phyloP scores from a whole-genome alignment of 2,888 invertebrate species.

The Neria commutata region DNA sequence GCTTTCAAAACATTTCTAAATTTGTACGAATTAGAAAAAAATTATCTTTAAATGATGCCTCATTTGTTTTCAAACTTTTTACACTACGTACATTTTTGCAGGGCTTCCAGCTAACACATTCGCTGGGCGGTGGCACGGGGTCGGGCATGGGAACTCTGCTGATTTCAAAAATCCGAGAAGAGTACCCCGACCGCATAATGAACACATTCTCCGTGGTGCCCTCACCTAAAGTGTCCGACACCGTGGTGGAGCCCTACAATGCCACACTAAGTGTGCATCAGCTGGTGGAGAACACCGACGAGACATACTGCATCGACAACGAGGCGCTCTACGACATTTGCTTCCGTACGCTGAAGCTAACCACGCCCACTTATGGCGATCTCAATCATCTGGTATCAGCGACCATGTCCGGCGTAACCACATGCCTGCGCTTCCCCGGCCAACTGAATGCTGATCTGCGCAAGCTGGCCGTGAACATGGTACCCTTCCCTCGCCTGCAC shows the following conservation, averaged over 20 bases:
- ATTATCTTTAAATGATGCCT: too few species aligned
- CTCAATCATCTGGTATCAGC: constrained; percentile 89
- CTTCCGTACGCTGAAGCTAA: constrained; percentile 86
- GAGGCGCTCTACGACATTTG: constrained; percentile 93
- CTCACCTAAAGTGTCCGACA: constrained; percentile 77
- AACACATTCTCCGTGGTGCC: constrained; percentile 84
- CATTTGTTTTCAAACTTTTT: neutral
- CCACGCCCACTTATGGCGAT: constrained; percentile 91
- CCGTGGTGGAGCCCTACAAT: constrained; percentile 81
- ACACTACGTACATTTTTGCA: constrained; percentile 33
- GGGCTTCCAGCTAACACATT: constrained; percentile 83
- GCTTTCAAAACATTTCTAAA: neutral
- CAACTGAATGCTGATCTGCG: constrained; percentile 92
- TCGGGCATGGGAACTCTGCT: constrained; percentile 88
- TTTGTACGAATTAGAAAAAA: too few species aligned
- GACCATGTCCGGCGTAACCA: constrained; percentile 88
- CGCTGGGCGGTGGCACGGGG: constrained; percentile 87
- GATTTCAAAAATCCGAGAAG: constrained; percentile 87
- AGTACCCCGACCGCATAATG: constrained; percentile 88
- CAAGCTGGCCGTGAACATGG: constrained; percentile 95
- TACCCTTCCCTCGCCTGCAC: constrained; percentile 94
- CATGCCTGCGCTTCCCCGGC: constrained; percentile 87
- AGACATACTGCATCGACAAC: constrained; percentile 91
- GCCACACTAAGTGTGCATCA: constrained; percentile 88
- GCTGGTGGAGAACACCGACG: constrained; percentile 88